A percentile compares a stretch with the other conserved stretches of the same genome.
Conservation (phyloP, 2,113 vertebrate species). For the Ptychochromis oligacanthus region DNA sequence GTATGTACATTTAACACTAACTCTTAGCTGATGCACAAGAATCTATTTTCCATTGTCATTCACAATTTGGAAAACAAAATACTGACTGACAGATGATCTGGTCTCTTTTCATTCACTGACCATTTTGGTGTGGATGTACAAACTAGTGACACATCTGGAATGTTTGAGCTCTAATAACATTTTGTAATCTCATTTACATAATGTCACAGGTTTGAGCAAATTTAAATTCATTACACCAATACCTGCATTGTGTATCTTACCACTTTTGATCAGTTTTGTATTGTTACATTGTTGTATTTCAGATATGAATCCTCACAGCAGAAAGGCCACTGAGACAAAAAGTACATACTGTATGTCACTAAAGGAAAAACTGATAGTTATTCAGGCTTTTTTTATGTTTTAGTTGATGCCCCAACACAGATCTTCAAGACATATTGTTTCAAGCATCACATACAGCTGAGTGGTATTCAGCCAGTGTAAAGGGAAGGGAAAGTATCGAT, state of each 20-base stretch:
- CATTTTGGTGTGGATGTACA: neutral
- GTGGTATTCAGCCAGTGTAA: neutral
- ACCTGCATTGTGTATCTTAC: neutral
- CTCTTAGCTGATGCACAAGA: too few relatives aligned
- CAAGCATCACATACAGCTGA: neutral
- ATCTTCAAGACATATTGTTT: neutral
- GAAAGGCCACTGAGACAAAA: neutral
- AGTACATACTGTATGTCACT: neutral
- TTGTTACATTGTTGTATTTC: too few relatives aligned
- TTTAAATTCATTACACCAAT: neutral
- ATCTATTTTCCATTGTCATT: too few relatives aligned
- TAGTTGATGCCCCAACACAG: neutral
- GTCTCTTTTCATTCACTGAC: neutral
- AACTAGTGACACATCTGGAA: neutral
- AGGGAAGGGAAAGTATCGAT: neutral
- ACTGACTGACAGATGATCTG: too few relatives aligned
- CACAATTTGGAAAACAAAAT: too few relatives aligned
- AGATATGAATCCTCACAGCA: neutral
- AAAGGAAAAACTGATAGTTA: neutral
- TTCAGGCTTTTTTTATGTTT: neutral
- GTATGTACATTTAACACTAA: too few relatives aligned
- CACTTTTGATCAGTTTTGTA: neutral
- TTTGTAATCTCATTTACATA: conserved; percentile 13
- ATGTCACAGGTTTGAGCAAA: neutral
- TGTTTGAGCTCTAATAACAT: neutral